These are phyloP conservation scores for Acanthurus lineatus DNA, from an alignment of 2,797 vertebrate genomes.

Conservation along the genomic window DNA sequence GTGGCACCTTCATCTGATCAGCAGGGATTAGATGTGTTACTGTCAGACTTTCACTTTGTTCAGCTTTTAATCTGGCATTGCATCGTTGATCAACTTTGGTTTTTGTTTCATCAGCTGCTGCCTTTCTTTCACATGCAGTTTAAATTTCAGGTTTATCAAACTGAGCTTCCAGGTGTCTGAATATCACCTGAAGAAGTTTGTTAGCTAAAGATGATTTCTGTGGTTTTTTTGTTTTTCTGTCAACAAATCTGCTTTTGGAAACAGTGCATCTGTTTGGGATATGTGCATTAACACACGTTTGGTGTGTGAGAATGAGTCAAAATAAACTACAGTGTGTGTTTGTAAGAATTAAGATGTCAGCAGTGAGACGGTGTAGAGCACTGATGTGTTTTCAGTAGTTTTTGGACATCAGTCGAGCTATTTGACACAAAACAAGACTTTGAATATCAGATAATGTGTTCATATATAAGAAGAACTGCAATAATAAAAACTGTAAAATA, in stretches of 20 bases:
- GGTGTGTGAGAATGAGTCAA: not conserved
- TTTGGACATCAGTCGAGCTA: not conserved
- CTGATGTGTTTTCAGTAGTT: not conserved
- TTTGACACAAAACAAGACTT: too few relatives aligned
- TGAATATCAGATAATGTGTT: not conserved
- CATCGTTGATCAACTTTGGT: not conserved
- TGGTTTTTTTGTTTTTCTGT: too few relatives aligned
- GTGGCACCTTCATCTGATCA: not conserved
- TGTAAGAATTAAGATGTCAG: not conserved
- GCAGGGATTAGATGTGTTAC: not conserved
- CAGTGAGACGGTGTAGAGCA: not conserved
- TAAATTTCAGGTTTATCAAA: not conserved
- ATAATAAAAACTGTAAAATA: not conserved
- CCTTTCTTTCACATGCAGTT: not conserved
- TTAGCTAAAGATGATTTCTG: not conserved
- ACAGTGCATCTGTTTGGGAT: not conserved
- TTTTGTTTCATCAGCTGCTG: not conserved
- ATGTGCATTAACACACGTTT: not conserved
- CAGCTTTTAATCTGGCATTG: not conserved
- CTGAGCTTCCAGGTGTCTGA: not conserved
- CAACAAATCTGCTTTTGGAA: too few relatives aligned
- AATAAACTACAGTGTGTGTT: not conserved
- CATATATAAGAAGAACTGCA: not conserved
- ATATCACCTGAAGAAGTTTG: not conserved
- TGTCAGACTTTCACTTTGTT: not conserved